Evolutionary conservation across 2,888 invertebrate species (phyloP).

Genomic region (Ormyrus pomaceus): DNA sequence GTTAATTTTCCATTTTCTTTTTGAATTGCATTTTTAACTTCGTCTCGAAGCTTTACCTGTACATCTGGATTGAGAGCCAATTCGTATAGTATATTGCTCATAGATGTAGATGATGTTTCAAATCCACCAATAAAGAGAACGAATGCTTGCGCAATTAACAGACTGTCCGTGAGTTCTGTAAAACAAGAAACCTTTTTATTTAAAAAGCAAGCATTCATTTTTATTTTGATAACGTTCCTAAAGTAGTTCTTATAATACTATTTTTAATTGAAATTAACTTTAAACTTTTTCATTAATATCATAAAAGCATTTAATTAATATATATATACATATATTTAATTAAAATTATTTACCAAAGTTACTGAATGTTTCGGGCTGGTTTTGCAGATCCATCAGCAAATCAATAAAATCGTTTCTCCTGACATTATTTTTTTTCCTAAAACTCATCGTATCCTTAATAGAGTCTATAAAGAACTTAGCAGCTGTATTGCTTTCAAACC

Average conservation of each 20-base stretch:
- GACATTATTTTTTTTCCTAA: conserved; percentile 76
- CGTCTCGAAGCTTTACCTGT: conserved; percentile 72
- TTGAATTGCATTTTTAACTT: conserved; percentile 66
- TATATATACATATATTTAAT: too few relatives aligned
- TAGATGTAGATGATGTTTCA: conserved; percentile 75
- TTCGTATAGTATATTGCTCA: conserved; percentile 73
- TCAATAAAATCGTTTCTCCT: conserved; percentile 79
- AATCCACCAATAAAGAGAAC: conserved; percentile 76
- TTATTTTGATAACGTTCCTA: too few relatives aligned
- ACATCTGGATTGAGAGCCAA: conserved; percentile 73
- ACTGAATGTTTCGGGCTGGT: conserved; percentile 55
- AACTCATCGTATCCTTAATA: conserved; percentile 76
- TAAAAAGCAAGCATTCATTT: too few relatives aligned
- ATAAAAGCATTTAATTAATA: too few relatives aligned
- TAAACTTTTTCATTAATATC: too few relatives aligned
- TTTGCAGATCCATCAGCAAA: conserved; percentile 72
- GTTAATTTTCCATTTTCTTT: conserved; percentile 67
- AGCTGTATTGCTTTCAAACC: conserved; percentile 34
- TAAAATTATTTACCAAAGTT: conserved; percentile 59
- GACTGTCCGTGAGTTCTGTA: conserved; percentile 67
- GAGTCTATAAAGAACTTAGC: conserved; percentile 76
- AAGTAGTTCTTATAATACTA: too few relatives aligned
- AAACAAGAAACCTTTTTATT: neutral
- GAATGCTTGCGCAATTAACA: conserved; percentile 71
- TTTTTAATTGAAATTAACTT: too few relatives aligned